Conservation (phyloP, 2,888 invertebrate genomes). For the Deilephila elpenor region DNA sequence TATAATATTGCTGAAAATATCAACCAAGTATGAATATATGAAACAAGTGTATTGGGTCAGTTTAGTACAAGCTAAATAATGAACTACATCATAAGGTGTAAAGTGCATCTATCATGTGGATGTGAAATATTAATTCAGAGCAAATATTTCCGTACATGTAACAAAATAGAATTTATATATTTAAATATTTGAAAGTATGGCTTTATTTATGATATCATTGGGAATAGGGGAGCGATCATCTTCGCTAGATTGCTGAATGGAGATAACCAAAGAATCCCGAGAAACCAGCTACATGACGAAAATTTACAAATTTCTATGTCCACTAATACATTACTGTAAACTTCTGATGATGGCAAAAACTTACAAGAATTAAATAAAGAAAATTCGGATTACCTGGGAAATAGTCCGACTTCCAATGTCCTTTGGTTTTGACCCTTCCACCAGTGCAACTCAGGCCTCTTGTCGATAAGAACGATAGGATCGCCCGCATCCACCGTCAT, state of each 20-base stretch:
- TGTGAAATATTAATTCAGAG: too few species aligned
- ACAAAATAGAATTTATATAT: too few species aligned
- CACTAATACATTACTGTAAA: too few species aligned
- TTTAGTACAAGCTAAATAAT: not conserved
- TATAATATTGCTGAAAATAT: slow-evolving; percentile 63
- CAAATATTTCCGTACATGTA: too few species aligned
- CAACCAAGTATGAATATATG: not conserved
- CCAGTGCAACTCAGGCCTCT: slow-evolving; percentile 94
- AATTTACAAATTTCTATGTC: too few species aligned
- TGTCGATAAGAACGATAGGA: slow-evolving; percentile 94
- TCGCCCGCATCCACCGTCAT: slow-evolving; percentile 92
- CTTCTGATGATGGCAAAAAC: too few species aligned
- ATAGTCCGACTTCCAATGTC: slow-evolving; percentile 94
- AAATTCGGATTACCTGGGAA: slow-evolving; percentile 87
- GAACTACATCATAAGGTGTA: not conserved
- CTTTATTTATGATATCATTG: too few species aligned
- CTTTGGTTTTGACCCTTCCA: slow-evolving; percentile 98
- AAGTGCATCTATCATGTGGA: not conserved
- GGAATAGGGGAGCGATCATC: too few species aligned
- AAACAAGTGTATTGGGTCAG: not conserved
- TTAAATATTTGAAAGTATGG: too few species aligned
- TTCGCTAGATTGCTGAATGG: too few species aligned
- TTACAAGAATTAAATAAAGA: not conserved
- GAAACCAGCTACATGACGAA: too few species aligned
- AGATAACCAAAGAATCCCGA: too few species aligned